Percentiles rank a stretch among this genome's conserved stretches.
phyloP scores from a whole-genome alignment of 2,113 vertebrate genomes.

The Nothobranchius kuhntae region DNA sequence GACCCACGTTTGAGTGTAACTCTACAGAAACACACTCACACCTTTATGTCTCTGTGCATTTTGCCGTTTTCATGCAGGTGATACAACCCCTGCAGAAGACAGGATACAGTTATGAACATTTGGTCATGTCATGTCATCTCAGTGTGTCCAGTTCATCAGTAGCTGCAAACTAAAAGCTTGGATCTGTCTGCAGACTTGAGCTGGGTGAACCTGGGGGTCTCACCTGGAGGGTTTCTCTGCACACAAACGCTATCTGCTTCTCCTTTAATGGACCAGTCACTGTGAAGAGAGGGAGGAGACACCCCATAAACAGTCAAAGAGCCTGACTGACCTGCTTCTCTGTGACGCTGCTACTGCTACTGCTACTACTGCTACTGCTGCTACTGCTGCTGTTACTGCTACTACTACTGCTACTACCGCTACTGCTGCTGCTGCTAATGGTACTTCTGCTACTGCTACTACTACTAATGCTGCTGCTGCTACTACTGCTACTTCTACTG shows the following conservation, averaged over 20 bases:
- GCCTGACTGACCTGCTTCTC: too few relatives aligned
- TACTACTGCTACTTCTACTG: too few relatives aligned
- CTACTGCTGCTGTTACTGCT: too few relatives aligned
- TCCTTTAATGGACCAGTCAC: constrained; percentile 88
- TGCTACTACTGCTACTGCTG: too few relatives aligned
- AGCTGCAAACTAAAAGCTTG: constrained; percentile 18
- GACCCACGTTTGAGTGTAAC: too few relatives aligned
- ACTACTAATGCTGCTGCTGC: too few relatives aligned
- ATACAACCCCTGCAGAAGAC: constrained; percentile 80
- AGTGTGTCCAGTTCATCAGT: neutral
- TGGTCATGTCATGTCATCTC: too few relatives aligned
- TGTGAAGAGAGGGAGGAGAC: constrained; percentile 40
- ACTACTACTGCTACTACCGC: too few relatives aligned
- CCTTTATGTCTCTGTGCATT: constrained; percentile 92
- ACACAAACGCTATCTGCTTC: constrained; percentile 89
- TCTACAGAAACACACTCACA: constrained; percentile 40
- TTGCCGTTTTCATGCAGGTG: constrained; percentile 88
- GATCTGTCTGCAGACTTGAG: constrained; percentile 21
- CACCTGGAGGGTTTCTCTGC: constrained; percentile 90
- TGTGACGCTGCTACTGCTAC: too few relatives aligned
- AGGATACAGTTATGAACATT: neutral
- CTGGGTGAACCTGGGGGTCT: constrained; percentile 8
- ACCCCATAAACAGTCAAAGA: too few relatives aligned
- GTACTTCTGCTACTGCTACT: too few relatives aligned
- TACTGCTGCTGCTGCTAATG: too few relatives aligned